A percentile compares a stretch with the other conserved stretches of the same genome.
phyloP scores from a whole-genome alignment of 2,113 vertebrate genomes.

The Dolichotis patagonum region DNA sequence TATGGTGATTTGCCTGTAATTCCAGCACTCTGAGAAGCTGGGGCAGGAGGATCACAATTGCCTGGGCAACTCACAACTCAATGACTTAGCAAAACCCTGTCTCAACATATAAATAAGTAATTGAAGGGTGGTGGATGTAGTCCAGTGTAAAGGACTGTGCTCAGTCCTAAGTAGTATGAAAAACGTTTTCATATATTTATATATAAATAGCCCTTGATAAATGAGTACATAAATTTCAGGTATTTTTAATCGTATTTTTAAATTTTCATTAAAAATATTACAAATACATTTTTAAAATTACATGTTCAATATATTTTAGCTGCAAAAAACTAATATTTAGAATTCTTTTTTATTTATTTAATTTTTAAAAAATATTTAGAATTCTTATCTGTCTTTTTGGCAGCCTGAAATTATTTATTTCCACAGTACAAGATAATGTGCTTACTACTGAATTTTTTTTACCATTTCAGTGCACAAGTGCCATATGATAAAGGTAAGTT shows the following conservation, averaged over 20 bases:
- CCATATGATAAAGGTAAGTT: background rate
- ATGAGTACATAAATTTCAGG: background rate
- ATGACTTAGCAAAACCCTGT: background rate
- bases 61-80: background rate
- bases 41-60: background rate
- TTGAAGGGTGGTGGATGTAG: background rate
- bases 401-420: background rate
- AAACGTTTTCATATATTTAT: background rate
- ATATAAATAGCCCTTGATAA: background rate
- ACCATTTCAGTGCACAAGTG: background rate
- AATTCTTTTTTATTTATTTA: too few species aligned
- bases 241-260: background rate
- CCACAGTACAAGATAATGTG: background rate
- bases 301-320: background rate
- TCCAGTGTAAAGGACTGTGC: background rate
- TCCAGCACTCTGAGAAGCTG: background rate
- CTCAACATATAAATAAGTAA: background rate
- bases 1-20: background rate
- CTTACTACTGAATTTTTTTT: background rate
- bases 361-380: constrained; percentile 41
- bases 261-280: constrained; percentile 29
- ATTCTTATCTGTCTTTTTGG: background rate
- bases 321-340: constrained; percentile 46
- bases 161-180: background rate
- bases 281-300: constrained; percentile 46